These are phyloP conservation scores for Etheostoma perlongum DNA, from an alignment of 2,797 vertebrate species.

Conservation along the genomic window DNA sequence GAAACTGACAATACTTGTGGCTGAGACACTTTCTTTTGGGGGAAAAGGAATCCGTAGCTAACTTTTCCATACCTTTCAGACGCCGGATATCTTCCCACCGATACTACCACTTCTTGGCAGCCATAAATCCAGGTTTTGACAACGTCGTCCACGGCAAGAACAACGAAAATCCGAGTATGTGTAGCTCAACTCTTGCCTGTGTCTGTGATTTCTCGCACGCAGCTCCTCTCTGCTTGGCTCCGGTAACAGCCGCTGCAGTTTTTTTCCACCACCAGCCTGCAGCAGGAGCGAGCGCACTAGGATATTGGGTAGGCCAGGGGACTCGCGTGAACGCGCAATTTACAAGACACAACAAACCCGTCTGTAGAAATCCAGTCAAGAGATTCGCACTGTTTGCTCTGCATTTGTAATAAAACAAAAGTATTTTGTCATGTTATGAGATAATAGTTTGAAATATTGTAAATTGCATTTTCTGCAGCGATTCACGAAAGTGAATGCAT, in stretches of 20 bases:
- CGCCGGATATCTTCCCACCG: constrained; percentile 31
- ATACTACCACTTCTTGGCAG: constrained; percentile 24
- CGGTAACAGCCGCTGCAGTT: constrained; percentile 75
- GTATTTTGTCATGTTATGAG: neutral
- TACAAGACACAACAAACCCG: constrained; percentile 12
- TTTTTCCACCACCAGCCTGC: constrained; percentile 60
- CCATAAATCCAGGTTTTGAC: constrained; percentile 50
- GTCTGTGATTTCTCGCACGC: constrained; percentile 55
- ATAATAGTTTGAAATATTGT: neutral
- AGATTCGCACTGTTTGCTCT: neutral
- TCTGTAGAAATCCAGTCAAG: neutral
- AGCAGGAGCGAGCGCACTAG: constrained; percentile 71
- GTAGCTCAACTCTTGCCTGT: constrained; percentile 41
- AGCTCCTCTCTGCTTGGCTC: constrained; percentile 71
- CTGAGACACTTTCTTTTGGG: constrained; percentile 68
- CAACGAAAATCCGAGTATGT: constrained; percentile 45
- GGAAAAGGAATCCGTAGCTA: constrained; percentile 32
- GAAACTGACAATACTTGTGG: constrained; percentile 64
- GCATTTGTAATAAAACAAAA: neutral
- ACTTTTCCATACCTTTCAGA: constrained; percentile 71
- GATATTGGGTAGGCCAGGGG: constrained; percentile 65
- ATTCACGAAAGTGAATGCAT: neutral
- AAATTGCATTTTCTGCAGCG: neutral
- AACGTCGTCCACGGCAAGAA: constrained; percentile 41
- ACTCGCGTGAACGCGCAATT: constrained; percentile 65